These are phyloP conservation scores for Tridacna crocea DNA, from an alignment of 2,888 invertebrate species.

Conservation along the genomic window DNA sequence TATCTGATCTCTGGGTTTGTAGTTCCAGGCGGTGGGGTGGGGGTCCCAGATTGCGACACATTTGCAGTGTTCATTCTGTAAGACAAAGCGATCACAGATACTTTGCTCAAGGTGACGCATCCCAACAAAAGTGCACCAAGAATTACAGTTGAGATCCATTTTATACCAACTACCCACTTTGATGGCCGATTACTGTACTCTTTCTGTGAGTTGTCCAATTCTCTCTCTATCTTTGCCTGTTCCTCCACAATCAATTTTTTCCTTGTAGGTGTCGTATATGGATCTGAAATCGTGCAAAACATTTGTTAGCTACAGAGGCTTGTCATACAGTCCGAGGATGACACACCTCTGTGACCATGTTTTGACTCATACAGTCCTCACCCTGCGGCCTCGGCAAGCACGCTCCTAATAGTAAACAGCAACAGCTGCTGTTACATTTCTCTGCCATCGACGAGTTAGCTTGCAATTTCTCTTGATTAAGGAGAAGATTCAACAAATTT, in stretches of 20 bases:
- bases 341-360: too few species aligned
- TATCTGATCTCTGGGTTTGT: not conserved
- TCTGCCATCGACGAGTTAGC: too few species aligned
- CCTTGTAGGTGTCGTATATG: not conserved
- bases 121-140: slow-evolving; percentile 52
- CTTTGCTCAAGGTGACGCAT: slow-evolving; percentile 55
- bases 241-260: slow-evolving; percentile 41
- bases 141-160: slow-evolving; percentile 66
- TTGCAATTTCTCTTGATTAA: too few species aligned
- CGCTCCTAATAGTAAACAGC: too few species aligned
- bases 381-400: too few species aligned
- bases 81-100: slow-evolving; percentile 60
- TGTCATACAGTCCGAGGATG: too few species aligned
- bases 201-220: slow-evolving; percentile 24
- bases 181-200: slow-evolving; percentile 46
- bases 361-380: too few species aligned
- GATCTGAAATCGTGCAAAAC: too few species aligned
- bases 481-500: too few species aligned
- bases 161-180: slow-evolving; percentile 55
- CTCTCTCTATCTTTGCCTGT: slow-evolving; percentile 45
- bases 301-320: too few species aligned
- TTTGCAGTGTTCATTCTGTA: slow-evolving; percentile 38
- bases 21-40: not conserved
- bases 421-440: too few species aligned
- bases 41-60: not conserved